A percentile compares a stretch with the other conserved stretches of the same genome.
Evolutionary conservation across 2,113 vertebrate genomes (phyloP).

Genomic region (Anhinga rufa): DNA sequence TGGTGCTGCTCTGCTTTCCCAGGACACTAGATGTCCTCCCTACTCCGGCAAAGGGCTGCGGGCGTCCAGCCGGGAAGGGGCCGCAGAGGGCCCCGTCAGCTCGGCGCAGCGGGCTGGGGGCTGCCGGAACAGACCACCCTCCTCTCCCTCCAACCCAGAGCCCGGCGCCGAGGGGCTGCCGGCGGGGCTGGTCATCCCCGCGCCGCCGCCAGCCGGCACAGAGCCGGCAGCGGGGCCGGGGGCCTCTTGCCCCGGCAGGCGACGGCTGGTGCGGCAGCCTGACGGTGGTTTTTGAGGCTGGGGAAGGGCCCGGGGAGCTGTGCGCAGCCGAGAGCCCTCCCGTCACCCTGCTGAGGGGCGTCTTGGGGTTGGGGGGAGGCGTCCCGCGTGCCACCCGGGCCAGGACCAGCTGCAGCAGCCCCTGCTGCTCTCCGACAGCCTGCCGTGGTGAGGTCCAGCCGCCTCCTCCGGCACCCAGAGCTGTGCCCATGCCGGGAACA

Average conservation of each 20-base stretch:
- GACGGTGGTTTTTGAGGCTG: not conserved
- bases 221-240: not conserved
- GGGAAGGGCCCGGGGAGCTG: not conserved
- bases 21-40: conserved; percentile 34
- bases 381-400: not conserved
- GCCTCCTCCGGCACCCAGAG: not conserved
- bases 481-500: not conserved
- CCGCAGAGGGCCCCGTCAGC: too few relatives aligned
- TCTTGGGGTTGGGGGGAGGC: not conserved
- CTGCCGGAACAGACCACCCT: not conserved
- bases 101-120: not conserved
- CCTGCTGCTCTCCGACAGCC: not conserved
- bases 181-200: not conserved
- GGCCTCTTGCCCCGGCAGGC: fast-evolving
- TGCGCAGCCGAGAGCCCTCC: not conserved
- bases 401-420: not conserved
- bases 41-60: not conserved
- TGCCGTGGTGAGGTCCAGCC: not conserved
- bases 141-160: too few relatives aligned
- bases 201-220: not conserved
- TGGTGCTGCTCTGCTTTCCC: not conserved
- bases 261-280: not conserved
- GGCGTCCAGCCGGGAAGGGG: not conserved
- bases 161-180: not conserved
- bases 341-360: not conserved